phyloP scores from a whole-genome alignment of 2,888 invertebrate genomes.

The Eledone cirrhosa region DNA sequence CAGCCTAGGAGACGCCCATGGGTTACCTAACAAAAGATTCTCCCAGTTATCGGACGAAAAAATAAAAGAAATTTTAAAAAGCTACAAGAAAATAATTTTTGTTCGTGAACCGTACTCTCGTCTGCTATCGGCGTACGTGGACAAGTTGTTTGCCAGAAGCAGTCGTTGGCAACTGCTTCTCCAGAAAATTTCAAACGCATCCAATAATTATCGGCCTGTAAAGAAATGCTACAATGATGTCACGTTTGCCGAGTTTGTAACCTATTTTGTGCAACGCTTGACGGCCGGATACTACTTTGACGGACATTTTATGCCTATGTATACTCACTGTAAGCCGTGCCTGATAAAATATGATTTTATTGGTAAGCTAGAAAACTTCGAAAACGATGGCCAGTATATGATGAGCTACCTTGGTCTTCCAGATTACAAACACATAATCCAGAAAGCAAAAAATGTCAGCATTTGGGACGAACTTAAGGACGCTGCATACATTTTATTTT shows the following conservation, averaged over 20 bases:
- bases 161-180: not conserved
- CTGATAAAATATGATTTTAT: constrained; percentile 30
- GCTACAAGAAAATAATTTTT: constrained; percentile 26
- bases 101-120: constrained; percentile 29
- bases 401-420: not conserved
- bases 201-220: not conserved
- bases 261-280: not conserved
- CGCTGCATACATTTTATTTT: not conserved
- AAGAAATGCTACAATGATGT: constrained; percentile 22
- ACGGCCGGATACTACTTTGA: not conserved
- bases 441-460: constrained; percentile 4
- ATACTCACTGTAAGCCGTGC: constrained; percentile 25
- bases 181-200: not conserved
- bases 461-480: not conserved
- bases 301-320: constrained; percentile 25
- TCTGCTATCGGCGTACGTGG: constrained; percentile 25
- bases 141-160: constrained; percentile 12
- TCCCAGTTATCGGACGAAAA: not conserved
- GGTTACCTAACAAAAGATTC: not conserved
- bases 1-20: not conserved
- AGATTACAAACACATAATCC: not conserved
- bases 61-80: not conserved
- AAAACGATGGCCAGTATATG: constrained; percentile 17
- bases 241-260: constrained; percentile 31
- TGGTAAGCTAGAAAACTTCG: constrained; percentile 30